Evolutionary conservation across 2,797 vertebrate genomes (phyloP).

Genomic region (Eidolon dupreanum): DNA sequence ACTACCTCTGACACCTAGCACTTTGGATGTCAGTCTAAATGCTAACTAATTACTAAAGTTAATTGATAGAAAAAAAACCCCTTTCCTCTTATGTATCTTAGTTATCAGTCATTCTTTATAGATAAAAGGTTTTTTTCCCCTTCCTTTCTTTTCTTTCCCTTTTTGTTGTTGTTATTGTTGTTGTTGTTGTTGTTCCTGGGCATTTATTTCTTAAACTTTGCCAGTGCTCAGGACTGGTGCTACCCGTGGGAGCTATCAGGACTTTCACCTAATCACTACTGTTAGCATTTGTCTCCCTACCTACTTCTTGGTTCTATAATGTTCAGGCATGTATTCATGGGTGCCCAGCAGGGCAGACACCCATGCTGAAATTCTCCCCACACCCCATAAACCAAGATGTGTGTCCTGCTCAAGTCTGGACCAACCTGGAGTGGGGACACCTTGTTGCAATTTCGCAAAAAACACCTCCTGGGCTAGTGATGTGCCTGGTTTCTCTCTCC

Average conservation of each 20-base stretch:
- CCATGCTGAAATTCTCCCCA: neutral
- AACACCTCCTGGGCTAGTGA: neutral
- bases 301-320: neutral
- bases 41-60: neutral
- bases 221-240: neutral
- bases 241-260: neutral
- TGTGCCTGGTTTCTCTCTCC: neutral
- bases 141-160: too few relatives aligned
- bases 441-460: neutral
- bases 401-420: too few relatives aligned
- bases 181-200: neutral
- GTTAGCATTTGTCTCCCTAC: neutral
- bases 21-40: neutral
- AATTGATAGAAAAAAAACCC: neutral
- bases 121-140: neutral
- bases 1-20: neutral
- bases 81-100: neutral
- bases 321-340: neutral
- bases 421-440: neutral
- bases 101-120: neutral
- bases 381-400: neutral
- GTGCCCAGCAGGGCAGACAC: fast-evolving
- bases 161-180: too few relatives aligned
- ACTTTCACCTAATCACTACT: neutral
- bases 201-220: neutral